These are phyloP conservation scores for Acanthoscelides obtectus DNA, from an alignment of 2,888 invertebrate genomes.

Conservation along the genomic window DNA sequence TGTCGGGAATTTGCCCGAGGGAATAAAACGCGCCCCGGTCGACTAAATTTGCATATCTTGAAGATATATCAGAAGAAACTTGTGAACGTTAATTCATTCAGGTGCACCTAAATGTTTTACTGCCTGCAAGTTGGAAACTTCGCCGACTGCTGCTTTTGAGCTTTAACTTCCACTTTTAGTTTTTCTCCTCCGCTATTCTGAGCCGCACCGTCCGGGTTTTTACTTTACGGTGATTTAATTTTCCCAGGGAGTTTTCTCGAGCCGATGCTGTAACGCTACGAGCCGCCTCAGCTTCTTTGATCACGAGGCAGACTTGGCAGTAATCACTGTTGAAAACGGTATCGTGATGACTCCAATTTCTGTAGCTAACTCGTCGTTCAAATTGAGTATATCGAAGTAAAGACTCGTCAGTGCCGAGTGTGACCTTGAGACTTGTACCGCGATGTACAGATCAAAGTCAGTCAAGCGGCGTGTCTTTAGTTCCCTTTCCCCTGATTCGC, in stretches of 20 bases:
- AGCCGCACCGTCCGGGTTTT: neutral
- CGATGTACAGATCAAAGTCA: no score
- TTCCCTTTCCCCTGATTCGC: no score
- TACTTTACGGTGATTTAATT: neutral
- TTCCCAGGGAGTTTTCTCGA: neutral
- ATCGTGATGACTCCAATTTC: neutral
- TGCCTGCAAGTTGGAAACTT: neutral
- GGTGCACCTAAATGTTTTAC: neutral
- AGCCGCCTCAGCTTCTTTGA: neutral
- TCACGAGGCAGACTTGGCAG: neutral
- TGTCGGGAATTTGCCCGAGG: neutral
- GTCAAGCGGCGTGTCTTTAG: no score
- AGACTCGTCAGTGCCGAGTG: no score
- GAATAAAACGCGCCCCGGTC: neutral
- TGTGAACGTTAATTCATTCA: neutral
- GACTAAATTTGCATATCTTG: neutral
- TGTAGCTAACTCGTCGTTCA: no score
- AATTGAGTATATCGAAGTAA: no score
- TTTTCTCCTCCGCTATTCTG: neutral
- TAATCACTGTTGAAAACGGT: neutral
- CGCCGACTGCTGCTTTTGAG: neutral
- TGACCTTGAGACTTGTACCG: no score
- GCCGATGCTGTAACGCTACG: neutral
- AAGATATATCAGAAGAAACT: neutral
- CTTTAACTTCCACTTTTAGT: neutral